Conservation (phyloP, 2,888 invertebrate species). For the Timema cristinae region DNA sequence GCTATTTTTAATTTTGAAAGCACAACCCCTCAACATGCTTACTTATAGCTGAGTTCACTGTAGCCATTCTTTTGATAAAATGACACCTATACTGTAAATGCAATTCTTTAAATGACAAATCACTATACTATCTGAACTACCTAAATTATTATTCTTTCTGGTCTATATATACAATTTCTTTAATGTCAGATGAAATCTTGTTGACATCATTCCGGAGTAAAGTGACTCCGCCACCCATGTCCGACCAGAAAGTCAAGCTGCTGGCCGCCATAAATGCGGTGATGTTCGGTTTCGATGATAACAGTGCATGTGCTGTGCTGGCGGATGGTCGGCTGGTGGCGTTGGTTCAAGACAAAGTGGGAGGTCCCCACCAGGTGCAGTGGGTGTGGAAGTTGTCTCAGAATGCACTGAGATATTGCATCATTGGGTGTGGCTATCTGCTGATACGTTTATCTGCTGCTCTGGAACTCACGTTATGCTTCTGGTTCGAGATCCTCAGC, state of each 20-base stretch:
- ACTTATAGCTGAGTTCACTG: too few species aligned
- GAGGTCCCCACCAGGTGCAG: too few species aligned
- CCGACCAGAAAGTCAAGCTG: conserved; percentile 55
- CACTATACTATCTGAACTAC: too few species aligned
- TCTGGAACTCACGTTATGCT: not conserved
- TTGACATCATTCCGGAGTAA: conserved; percentile 69
- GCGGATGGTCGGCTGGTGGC: conserved; percentile 43
- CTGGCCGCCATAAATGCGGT: conserved; percentile 56
- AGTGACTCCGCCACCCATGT: conserved; percentile 82
- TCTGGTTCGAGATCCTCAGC: not conserved
- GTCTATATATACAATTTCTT: conserved; percentile 21
- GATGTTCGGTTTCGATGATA: conserved; percentile 45
- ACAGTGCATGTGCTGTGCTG: conserved; percentile 40
- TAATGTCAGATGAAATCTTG: conserved; percentile 52
- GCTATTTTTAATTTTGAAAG: too few species aligned
- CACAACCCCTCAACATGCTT: too few species aligned
- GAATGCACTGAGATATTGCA: conserved; percentile 2
- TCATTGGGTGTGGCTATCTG: conserved; percentile 11
- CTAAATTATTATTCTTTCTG: too few species aligned
- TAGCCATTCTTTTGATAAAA: too few species aligned
- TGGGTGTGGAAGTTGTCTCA: not conserved
- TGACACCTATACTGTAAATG: too few species aligned
- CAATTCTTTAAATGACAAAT: too few species aligned
- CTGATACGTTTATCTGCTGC: not conserved
- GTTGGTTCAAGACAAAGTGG: not conserved